These are phyloP conservation scores for Mercenaria mercenaria DNA, from an alignment of 1,140 invertebrate genomes.

Conservation along the genomic window DNA sequence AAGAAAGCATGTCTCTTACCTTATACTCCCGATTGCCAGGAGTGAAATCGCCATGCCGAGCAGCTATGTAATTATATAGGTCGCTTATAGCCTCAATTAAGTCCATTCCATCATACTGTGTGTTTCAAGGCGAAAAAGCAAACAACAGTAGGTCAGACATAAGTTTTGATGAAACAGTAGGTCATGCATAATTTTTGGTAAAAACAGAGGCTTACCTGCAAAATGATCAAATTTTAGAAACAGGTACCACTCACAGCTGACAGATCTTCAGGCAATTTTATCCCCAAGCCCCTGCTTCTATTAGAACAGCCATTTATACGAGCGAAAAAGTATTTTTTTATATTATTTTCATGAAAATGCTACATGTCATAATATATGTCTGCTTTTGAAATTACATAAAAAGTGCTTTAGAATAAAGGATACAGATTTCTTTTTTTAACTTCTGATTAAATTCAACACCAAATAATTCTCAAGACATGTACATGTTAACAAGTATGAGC, in stretches of 20 bases:
- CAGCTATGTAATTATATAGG: slow-evolving; percentile 81
- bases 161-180: slow-evolving; percentile 47
- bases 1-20: slow-evolving; percentile 54
- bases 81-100: slow-evolving; percentile 80
- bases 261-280: no score
- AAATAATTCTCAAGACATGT: no score
- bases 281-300: no score
- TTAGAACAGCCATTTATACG: no score
- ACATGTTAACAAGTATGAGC: no score
- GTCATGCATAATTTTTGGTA: slow-evolving; percentile 13
- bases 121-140: slow-evolving; percentile 54
- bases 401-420: no score
- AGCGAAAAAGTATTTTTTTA: no score
- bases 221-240: neutral
- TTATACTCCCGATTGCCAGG: slow-evolving; percentile 55
- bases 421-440: no score
- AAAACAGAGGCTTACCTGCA: neutral
- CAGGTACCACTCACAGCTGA: neutral
- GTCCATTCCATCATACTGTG: slow-evolving; percentile 70
- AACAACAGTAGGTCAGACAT: slow-evolving; percentile 60
- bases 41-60: slow-evolving; percentile 77
- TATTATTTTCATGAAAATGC: no score
- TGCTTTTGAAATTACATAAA: no score
- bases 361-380: no score
- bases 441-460: no score